Evolutionary conservation across 2,113 vertebrate species (phyloP), one percentile per base, ranked within the genome.

Genomic region (Corvus hawaiiensis): DNA sequence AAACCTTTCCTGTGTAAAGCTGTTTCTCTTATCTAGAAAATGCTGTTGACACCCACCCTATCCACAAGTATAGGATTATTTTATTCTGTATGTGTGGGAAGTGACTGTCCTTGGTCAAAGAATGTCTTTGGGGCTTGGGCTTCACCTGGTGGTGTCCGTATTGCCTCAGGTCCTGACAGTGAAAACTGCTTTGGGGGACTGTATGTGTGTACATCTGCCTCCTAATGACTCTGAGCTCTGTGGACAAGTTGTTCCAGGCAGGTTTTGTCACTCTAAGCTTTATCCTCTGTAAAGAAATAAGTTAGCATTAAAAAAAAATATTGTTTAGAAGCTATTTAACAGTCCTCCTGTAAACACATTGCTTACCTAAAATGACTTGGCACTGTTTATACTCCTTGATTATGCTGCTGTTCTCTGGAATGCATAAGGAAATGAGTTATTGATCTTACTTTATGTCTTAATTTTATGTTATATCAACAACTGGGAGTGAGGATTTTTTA

Each of bases 351-450:
- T 73, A n/a, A 96, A 76, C 18, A 82, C 27, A 12, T 54, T 66
- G 62, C 68, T 44, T 83, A 51, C 37, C 43, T 86, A 81, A 78
- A 94, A 90, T 77, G 63, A 30, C 59, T 96, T 92, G 66, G 66
- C 59, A 48, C 39, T 73, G 41, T 71, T 95, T 69, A 67, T 71
- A 5, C 18, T 71, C 87, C 74, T 58, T 88, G 72, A 92, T 80
- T 78, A 59, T 93, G 64, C 55, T 87, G 69, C 66, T 78, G 23
- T 79, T 93, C 44, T 54, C 43, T 43, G 46, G 56, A 72, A 83
- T 94, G 56, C 28, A 64, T 83, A 87, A 77, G 64, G 37, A 90
- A 84, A 91, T 79, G 59, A 89, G 71, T 85, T 96, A 82, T 82
- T 90, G 71, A 75, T 94, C 72, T 90, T 79, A 49, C 16, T 84